phyloP scores from a whole-genome alignment of 1,140 invertebrate genomes.

The Melipona quadrifasciata region DNA sequence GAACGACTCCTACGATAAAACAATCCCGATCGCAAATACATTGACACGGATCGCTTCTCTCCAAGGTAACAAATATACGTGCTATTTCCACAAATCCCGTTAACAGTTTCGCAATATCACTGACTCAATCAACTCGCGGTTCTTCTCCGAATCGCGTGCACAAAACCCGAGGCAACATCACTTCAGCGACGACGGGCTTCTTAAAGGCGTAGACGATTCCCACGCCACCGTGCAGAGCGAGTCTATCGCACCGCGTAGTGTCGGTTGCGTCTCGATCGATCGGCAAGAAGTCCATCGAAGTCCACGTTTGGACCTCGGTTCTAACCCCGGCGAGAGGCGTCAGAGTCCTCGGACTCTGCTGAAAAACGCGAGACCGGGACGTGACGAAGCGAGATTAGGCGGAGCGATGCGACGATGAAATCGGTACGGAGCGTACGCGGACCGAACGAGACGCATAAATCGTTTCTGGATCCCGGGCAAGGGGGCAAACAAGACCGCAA shows the following conservation, averaged over 20 bases:
- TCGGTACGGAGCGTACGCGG: slow-evolving; percentile 11
- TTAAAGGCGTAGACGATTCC: neutral
- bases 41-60: neutral
- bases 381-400: slow-evolving; percentile 41
- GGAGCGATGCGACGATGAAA: slow-evolving; percentile 12
- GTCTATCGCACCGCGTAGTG: too few relatives aligned
- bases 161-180: neutral
- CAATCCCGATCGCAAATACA: neutral
- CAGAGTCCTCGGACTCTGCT: neutral
- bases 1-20: too few relatives aligned
- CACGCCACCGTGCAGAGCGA: neutral
- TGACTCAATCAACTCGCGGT: neutral
- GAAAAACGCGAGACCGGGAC: slow-evolving; percentile 9
- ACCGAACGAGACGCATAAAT: slow-evolving; percentile 40
- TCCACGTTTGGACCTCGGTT: neutral
- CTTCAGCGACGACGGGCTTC: neutral
- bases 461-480: neutral
- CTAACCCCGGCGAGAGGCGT: neutral
- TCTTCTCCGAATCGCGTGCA: neutral
- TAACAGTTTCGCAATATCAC: neutral
- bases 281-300: neutral
- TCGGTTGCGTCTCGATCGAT: neutral
- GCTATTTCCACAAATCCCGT: neutral
- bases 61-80: neutral
- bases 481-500: neutral